These are phyloP conservation scores for Plagodis dolabraria DNA, from an alignment of 2,888 invertebrate genomes.

Conservation along the genomic window DNA sequence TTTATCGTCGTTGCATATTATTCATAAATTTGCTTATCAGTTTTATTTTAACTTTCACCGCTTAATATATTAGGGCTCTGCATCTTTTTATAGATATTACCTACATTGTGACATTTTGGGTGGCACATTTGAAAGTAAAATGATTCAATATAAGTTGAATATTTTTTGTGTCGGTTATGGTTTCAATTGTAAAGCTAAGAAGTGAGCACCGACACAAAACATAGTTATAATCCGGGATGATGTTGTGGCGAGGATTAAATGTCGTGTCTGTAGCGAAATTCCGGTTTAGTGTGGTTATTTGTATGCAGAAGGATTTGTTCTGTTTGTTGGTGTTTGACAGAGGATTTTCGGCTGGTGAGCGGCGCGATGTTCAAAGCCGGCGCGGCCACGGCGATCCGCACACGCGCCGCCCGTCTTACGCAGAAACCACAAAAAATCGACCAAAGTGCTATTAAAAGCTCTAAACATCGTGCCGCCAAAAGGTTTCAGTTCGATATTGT, in stretches of 20 bases:
- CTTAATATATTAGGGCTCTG: constrained; percentile 45
- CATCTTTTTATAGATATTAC: constrained; percentile 45
- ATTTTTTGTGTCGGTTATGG: constrained; percentile 48
- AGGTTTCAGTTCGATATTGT: constrained; percentile 46
- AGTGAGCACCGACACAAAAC: constrained; percentile 72
- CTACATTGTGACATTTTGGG: constrained; percentile 39
- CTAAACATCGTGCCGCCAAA: constrained; percentile 46
- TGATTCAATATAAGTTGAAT: constrained; percentile 45
- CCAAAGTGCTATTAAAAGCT: constrained; percentile 51
- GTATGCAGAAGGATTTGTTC: constrained; percentile 74
- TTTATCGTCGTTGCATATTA: constrained; percentile 20
- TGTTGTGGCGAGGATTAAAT: constrained; percentile 71
- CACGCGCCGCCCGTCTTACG: constrained; percentile 62
- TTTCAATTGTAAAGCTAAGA: constrained; percentile 59
- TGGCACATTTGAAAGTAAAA: constrained; percentile 49
- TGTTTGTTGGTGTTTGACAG: constrained; percentile 67
- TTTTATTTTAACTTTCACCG: constrained; percentile 64
- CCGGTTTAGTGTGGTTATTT: constrained; percentile 71
- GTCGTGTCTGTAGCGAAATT: constrained; percentile 73
- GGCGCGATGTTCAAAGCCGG: constrained; percentile 51
- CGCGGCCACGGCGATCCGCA: constrained; percentile 45
- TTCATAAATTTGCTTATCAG: constrained; percentile 59
- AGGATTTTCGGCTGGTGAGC: constrained; percentile 48
- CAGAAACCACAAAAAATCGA: constrained; percentile 58
- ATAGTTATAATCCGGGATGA: constrained; percentile 73